Base-by-base conservation (phyloP, 2,797 vertebrate species). In the Miichthys miiuy region DNA sequence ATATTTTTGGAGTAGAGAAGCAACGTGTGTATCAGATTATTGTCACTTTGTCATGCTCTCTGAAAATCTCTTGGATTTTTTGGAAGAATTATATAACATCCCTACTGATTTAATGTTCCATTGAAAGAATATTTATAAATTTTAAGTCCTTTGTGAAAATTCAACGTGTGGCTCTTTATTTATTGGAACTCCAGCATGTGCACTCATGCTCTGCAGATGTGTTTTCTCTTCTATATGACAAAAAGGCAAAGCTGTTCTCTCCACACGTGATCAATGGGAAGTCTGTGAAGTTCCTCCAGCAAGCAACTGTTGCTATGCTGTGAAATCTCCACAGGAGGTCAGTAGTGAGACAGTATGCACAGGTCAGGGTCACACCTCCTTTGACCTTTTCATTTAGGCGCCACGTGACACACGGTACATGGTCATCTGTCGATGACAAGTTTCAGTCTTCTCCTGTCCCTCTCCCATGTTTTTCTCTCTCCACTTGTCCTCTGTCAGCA, bases 81-180 rank as follows among this genome's bases (percentile, higher is more conserved):
- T 88, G 64, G 73, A 89, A 92, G 82, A 90, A 85, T 85, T 86
- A 83, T 92, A 87, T 92, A 94, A 91, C 91, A 93, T 93, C 91
- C 91, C 89, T 91, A 87, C 92, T 95, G 94, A 94, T 93, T 93
- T 95, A 91, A 93, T 94, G 93, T 95, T 93, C 71, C 84, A 91
- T 90, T 93, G 90, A 93, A 92, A 94, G 87, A 94, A 89, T 96
- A 94, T 96, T 96, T 95, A 94, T 95, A 94, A 94, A 88, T 90
- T 90, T 92, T 80, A 94, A 92, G 89, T 93, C 85, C 91, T 95
- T 95, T 94, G 94, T 94, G 92, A 92, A 92, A 85, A 67, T n/a
- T 18, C 16, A 62, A 67, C 69, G 50, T 89, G 61, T 55, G 84
- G 6, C 27, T 90, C 69, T 90, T 80, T 74, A 60, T 90, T 89